Conservation (phyloP, 2,888 invertebrate species). For the Tenthredo amoena region DNA sequence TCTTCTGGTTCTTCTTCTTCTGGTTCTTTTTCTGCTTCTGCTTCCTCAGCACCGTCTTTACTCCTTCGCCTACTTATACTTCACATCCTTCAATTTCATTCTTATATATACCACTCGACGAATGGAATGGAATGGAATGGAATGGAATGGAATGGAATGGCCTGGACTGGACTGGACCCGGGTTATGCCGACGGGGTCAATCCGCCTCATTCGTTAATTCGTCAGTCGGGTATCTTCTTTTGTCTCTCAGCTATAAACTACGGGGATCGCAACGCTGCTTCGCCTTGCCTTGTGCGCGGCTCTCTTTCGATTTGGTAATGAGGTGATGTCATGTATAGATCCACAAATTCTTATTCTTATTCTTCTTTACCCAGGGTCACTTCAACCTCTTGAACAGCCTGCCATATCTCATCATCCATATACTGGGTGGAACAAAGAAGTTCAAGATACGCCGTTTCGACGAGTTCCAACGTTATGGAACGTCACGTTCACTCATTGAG, state of each 20-base stretch:
- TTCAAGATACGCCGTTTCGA: background rate
- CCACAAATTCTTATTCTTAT: conserved; percentile 2
- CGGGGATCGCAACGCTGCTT: conserved; percentile 62
- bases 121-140: background rate
- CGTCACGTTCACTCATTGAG: background rate
- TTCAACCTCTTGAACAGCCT: conserved; percentile 1
- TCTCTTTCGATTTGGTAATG: conserved; percentile 61
- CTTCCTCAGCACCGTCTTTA: conserved; percentile 50
- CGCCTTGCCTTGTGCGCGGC: conserved; percentile 63
- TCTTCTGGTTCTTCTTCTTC: conserved; percentile 61
- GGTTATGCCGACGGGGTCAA: conserved; percentile 71
- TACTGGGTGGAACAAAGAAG: conserved; percentile 10
- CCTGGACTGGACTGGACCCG: conserved; percentile 1
- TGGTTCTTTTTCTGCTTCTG: conserved; percentile 54
- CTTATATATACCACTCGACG: conserved; percentile 19
- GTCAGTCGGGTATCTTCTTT: conserved; percentile 50
- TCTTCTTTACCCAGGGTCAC: background rate
- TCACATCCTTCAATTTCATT: conserved; percentile 64
- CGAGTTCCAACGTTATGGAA: background rate
- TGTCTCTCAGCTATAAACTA: conserved; percentile 44
- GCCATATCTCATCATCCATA: background rate
- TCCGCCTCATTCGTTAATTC: conserved; percentile 66
- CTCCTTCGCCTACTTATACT: conserved; percentile 53
- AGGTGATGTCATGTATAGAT: conserved; percentile 57
- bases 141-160: background rate